Conservation (phyloP, 2,797 vertebrate genomes). For the Crax fasciolata region DNA sequence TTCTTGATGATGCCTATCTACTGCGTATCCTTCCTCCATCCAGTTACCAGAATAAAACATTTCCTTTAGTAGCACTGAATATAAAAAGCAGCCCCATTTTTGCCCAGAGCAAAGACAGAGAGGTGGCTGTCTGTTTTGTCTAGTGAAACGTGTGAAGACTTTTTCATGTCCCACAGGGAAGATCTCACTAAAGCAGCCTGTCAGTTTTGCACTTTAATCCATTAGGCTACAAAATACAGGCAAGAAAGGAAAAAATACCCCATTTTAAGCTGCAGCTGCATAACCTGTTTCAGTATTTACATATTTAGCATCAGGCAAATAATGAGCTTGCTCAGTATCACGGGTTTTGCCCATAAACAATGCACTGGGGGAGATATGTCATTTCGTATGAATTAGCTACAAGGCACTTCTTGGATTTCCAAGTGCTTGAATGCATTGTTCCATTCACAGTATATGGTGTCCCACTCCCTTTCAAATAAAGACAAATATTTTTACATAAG, state of each 20-base stretch:
- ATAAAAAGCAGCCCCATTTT: background rate
- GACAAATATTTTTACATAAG: constrained; percentile 62
- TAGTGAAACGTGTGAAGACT: background rate
- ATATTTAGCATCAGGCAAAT: constrained; percentile 51
- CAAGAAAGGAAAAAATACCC: constrained; percentile 37
- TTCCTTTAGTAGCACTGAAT: background rate
- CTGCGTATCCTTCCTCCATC: background rate
- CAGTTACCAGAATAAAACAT: background rate
- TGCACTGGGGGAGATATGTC: constrained; percentile 27
- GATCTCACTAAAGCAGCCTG: constrained; percentile 4
- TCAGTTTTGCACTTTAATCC: constrained; percentile 38
- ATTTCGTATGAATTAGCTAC: constrained; percentile 67
- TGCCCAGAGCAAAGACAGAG: background rate
- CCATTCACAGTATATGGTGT: constrained; percentile 45
- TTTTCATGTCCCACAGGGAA: constrained; percentile 28
- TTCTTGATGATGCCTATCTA: background rate
- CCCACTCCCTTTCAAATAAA: constrained; percentile 32
- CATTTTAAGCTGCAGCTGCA: constrained; percentile 9
- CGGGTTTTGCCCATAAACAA: constrained; percentile 45
- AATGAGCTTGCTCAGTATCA: constrained; percentile 25
- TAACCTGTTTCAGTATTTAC: constrained; percentile 53
- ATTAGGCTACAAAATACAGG: constrained; percentile 29
- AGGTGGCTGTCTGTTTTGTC: constrained; percentile 16
- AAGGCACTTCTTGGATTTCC: constrained; percentile 63
- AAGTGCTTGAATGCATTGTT: constrained; percentile 49